Evolutionary conservation across 2,888 invertebrate genomes (phyloP).

Genomic region (Antitype chi): DNA sequence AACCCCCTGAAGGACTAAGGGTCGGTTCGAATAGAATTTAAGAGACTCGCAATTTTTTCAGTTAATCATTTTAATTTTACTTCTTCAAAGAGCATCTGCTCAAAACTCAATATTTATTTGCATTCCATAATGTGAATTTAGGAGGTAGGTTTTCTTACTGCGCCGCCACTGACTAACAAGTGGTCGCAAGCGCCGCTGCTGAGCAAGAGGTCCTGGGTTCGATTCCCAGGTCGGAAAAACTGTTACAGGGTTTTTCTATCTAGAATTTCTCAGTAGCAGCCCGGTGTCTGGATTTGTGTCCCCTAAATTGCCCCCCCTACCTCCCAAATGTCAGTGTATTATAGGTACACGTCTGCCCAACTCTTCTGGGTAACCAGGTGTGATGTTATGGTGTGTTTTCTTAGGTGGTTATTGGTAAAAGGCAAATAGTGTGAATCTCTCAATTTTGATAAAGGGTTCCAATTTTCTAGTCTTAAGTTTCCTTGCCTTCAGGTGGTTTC

Average conservation of each 20-base stretch:
- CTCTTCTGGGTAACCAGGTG: too few species aligned
- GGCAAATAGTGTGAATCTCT: not conserved
- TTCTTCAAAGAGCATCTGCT: not conserved
- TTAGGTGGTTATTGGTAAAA: not conserved
- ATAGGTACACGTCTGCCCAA: too few species aligned
- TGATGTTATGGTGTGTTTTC: too few species aligned
- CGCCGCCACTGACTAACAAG: too few species aligned
- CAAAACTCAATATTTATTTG: not conserved
- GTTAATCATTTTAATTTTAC: not conserved
- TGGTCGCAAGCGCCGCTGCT: too few species aligned
- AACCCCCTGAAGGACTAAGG: not conserved
- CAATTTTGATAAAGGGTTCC: not conserved
- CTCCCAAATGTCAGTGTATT: too few species aligned
- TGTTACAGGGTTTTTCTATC: too few species aligned
- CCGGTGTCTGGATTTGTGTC: too few species aligned
- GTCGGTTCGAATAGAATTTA: not conserved
- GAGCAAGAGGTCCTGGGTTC: too few species aligned
- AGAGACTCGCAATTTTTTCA: not conserved
- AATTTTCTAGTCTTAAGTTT: not conserved
- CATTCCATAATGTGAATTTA: not conserved
- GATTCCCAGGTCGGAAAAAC: too few species aligned
- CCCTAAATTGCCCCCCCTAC: too few species aligned
- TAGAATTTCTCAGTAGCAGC: too few species aligned
- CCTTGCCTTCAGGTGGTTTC: not conserved
- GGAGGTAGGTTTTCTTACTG: not conserved